phyloP scores from a whole-genome alignment of 1,140 invertebrate species.

The Drosophila pectinifera region DNA sequence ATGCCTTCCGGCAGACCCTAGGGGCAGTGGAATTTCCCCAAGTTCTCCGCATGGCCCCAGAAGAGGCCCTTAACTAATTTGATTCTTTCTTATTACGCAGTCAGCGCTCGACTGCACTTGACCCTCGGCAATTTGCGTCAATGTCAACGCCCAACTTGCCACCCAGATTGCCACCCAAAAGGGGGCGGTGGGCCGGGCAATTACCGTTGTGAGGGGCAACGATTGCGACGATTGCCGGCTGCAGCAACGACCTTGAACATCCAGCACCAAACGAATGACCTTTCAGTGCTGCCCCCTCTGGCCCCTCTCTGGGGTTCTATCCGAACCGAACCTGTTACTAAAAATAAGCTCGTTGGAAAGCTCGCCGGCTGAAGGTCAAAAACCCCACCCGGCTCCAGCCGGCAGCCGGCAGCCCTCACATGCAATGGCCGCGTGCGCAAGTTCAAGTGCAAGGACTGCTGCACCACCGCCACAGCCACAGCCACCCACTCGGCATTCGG shows the following conservation, averaged over 20 bases:
- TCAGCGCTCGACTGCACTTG: constrained; percentile 62
- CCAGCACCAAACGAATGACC: constrained; percentile 64
- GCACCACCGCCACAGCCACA: neutral
- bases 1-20: neutral
- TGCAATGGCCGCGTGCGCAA: constrained; percentile 76
- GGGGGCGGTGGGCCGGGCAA: constrained; percentile 39
- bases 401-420: constrained; percentile 40
- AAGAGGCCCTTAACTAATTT: constrained; percentile 64
- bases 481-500: constrained; percentile 5
- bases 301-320: constrained; percentile 3
- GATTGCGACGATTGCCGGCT: constrained; percentile 42
- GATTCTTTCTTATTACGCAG: constrained; percentile 67
- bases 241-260: constrained; percentile 68
- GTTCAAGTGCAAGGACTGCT: constrained; percentile 79
- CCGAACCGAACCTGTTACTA: constrained; percentile 55
- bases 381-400: constrained; percentile 45
- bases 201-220: constrained; percentile 55
- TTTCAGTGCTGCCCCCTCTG: constrained; percentile 55
- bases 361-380: constrained; percentile 71
- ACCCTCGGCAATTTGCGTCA: constrained; percentile 78
- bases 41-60: constrained; percentile 22
- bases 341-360: constrained; percentile 75
- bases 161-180: neutral
- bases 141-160: constrained; percentile 59
- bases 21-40: constrained; percentile 17